Conservation (phyloP, 2,113 vertebrate genomes). For the Pluvialis apricaria region DNA sequence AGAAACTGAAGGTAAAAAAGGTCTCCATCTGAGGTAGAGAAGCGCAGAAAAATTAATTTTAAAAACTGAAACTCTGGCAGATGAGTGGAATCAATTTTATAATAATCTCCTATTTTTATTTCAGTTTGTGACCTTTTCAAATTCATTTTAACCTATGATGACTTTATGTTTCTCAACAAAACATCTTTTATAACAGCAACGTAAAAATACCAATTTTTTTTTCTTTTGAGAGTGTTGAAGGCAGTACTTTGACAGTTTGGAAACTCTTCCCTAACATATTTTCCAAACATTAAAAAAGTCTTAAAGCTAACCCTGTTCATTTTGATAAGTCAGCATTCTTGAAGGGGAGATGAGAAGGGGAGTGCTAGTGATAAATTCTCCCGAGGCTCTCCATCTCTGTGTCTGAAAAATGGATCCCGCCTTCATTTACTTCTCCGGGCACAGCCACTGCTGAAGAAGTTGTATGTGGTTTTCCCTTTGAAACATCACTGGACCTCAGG, state of each 20-base stretch:
- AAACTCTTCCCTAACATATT: neutral
- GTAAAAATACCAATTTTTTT: neutral
- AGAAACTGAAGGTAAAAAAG: neutral
- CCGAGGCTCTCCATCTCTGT: neutral
- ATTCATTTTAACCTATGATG: neutral
- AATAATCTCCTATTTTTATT: neutral
- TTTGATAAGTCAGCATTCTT: neutral
- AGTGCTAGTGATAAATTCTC: neutral
- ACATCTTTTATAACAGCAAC: neutral
- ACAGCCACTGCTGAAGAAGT: neutral
- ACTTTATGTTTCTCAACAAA: neutral
- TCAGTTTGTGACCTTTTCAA: neutral
- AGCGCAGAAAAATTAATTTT: neutral
- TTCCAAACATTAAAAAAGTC: neutral
- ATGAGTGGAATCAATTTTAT: neutral
- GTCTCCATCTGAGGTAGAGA: neutral
- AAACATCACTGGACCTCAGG: neutral
- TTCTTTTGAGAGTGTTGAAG: neutral
- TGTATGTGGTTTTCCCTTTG: neutral
- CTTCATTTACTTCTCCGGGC: neutral
- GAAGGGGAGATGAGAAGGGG: neutral
- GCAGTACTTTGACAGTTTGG: neutral
- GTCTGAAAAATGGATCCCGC: neutral
- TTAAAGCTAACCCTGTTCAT: neutral
- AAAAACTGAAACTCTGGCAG: neutral